Percentiles rank a stretch among this genome's conserved stretches.
Evolutionary conservation across 2,888 invertebrate species (phyloP).

Genomic region (Netelia melanura): DNA sequence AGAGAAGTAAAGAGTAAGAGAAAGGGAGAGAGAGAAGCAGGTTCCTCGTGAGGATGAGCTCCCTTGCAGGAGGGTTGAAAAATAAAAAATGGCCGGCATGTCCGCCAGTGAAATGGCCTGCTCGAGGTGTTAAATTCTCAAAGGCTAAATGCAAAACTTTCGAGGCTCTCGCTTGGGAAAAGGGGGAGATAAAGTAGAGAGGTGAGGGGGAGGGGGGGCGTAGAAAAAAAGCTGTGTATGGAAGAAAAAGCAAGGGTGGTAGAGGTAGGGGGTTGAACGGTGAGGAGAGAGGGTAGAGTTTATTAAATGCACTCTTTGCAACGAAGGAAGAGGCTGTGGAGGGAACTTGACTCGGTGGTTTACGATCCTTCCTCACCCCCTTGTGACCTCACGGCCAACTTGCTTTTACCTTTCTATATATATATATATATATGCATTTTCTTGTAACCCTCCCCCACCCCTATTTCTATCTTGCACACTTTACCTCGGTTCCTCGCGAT

Average conservation of each 20-base stretch:
- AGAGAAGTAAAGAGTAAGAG: conserved; percentile 1
- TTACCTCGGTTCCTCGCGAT: background rate
- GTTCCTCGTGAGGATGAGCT: conserved; percentile 22
- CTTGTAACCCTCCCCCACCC: background rate
- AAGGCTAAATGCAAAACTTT: conserved; percentile 66
- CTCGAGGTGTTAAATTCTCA: conserved; percentile 66
- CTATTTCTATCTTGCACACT: background rate
- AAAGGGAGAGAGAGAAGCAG: background rate
- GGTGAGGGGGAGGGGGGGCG: background rate
- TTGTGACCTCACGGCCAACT: conserved; percentile 42
- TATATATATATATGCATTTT: conserved; percentile 11
- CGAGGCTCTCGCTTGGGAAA: conserved; percentile 36
- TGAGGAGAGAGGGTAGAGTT: conserved; percentile 57
- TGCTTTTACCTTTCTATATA: conserved; percentile 26
- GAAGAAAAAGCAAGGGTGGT: conserved; percentile 50
- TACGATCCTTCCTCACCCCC: conserved; percentile 62
- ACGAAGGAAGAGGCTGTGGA: conserved; percentile 44
- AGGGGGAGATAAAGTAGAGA: conserved; percentile 7
- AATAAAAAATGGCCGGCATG: conserved; percentile 37
- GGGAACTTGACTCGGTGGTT: conserved; percentile 58
- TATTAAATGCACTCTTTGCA: conserved; percentile 71
- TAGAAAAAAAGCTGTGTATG: conserved; percentile 31
- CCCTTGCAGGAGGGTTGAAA: conserved; percentile 7
- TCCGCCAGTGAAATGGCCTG: conserved; percentile 49
- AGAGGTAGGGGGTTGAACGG: conserved; percentile 41